Percentiles rank a stretch among this genome's conserved stretches.
phyloP scores from a whole-genome alignment of 1,140 invertebrate species.

The Drosophila rufa region DNA sequence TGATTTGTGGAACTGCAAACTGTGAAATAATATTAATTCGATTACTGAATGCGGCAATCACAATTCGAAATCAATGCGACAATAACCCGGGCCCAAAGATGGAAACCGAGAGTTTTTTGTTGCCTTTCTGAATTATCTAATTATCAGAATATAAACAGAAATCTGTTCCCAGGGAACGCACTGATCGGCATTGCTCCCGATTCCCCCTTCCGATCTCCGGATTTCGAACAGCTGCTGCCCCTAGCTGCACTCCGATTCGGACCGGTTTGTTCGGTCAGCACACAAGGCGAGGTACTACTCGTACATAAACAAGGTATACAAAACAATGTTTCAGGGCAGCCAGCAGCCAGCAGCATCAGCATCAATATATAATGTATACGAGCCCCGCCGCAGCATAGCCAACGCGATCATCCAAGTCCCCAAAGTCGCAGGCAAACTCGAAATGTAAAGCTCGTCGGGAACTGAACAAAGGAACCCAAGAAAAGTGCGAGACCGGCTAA shows the following conservation, averaged over 20 bases:
- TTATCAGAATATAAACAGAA: slow-evolving; percentile 28
- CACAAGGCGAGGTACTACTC: slow-evolving; percentile 2
- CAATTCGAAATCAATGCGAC: slow-evolving; percentile 14
- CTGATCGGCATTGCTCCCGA: slow-evolving; percentile 20
- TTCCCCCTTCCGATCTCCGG: slow-evolving; percentile 7
- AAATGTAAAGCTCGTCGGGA: slow-evolving; percentile 27
- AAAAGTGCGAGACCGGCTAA: slow-evolving; percentile 30
- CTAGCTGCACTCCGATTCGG: slow-evolving; percentile 38
- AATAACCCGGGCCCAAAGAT: slow-evolving; percentile 8
- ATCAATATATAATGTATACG: slow-evolving; percentile 18
- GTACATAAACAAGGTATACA: slow-evolving; percentile 32
- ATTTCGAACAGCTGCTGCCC: slow-evolving; percentile 52
- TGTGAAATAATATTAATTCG: slow-evolving; percentile 3
- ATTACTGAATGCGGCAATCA: slow-evolving; percentile 19
- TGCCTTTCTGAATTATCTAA: slow-evolving; percentile 27
- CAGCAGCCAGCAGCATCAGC: slow-evolving; percentile 7
- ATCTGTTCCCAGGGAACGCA: slow-evolving; percentile 37
- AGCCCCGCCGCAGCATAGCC: slow-evolving; percentile 1
- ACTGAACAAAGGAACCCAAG: slow-evolving; percentile 43
- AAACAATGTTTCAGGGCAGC: slow-evolving; percentile 46
- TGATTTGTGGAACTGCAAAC: not conserved
- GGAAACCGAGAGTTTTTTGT: not conserved
- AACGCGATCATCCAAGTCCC: slow-evolving; percentile 1
- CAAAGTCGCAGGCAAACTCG: slow-evolving; percentile 49
- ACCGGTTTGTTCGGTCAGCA: slow-evolving; percentile 63